Percentiles rank a stretch among this genome's conserved stretches.
Evolutionary conservation across 1,140 invertebrate genomes (phyloP).

Genomic region (Laupala kohalensis): DNA sequence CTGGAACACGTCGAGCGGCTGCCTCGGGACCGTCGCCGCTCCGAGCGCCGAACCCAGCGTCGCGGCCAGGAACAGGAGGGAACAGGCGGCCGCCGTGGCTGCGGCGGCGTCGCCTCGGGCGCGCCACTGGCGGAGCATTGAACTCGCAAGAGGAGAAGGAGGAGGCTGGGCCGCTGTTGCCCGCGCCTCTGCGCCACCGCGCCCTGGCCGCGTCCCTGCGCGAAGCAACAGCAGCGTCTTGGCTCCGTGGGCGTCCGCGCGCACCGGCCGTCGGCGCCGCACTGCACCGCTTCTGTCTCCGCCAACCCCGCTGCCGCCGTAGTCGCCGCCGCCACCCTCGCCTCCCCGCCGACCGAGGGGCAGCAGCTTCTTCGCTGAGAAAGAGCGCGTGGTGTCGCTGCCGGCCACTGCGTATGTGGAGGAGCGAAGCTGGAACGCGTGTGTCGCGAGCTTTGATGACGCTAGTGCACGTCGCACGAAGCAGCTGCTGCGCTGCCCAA

Average conservation of each 20-base stretch:
- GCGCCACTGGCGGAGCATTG: background rate
- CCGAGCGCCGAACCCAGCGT: background rate
- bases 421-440: no score
- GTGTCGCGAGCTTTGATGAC: no score
- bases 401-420: no score
- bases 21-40: background rate
- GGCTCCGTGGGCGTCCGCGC: background rate
- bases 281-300: background rate
- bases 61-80: background rate
- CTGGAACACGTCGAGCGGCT: constrained; percentile 7
- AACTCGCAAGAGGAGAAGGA: no score
- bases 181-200: no score
- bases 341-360: background rate
- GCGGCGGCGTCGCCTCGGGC: no score
- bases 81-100: no score
- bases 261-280: background rate
- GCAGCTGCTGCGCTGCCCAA: background rate
- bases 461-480: no score
- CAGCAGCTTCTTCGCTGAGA: no score
- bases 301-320: background rate
- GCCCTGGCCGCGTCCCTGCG: background rate
- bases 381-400: no score
- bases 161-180: background rate
- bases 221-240: no score
- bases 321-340: no score